Evolutionary conservation across 2,797 vertebrate genomes (phyloP).

Genomic region (Hipposideros larvatus): DNA sequence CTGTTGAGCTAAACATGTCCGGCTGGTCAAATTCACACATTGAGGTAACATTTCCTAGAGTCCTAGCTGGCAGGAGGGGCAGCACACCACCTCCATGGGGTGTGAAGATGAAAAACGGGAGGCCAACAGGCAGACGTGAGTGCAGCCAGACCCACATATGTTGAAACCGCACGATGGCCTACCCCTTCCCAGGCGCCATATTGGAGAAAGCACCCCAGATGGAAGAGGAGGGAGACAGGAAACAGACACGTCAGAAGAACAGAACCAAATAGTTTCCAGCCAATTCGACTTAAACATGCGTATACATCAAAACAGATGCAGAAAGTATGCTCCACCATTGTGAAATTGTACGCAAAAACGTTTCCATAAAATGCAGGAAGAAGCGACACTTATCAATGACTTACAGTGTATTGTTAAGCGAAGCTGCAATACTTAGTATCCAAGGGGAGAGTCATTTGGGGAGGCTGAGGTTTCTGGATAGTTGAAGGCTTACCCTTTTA

Average conservation of each 20-base stretch:
- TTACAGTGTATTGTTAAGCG: not conserved
- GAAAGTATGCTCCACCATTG: not conserved
- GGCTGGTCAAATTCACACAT: not conserved
- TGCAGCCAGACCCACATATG: not conserved
- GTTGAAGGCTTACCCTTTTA: not conserved
- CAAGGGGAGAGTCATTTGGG: too few species aligned
- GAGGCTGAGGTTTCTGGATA: not conserved
- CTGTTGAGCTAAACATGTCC: not conserved
- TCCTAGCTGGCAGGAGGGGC: not conserved
- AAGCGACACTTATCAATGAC: not conserved
- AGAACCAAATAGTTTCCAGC: not conserved
- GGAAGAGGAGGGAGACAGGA: not conserved
- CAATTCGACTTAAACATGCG: not conserved
- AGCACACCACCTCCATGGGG: not conserved
- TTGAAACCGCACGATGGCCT: fast-evolving
- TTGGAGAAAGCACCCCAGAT: not conserved
- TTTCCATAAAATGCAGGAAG: not conserved
- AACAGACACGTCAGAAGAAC: not conserved
- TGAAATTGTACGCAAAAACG: not conserved
- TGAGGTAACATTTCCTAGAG: not conserved
- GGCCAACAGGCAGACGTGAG: not conserved
- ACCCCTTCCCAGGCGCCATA: not conserved
- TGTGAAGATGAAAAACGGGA: not conserved
- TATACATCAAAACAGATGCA: not conserved
- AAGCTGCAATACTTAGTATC: not conserved